Base-by-base conservation (phyloP, 2,888 invertebrate genomes). In the Xestia sexstrigata region DNA sequence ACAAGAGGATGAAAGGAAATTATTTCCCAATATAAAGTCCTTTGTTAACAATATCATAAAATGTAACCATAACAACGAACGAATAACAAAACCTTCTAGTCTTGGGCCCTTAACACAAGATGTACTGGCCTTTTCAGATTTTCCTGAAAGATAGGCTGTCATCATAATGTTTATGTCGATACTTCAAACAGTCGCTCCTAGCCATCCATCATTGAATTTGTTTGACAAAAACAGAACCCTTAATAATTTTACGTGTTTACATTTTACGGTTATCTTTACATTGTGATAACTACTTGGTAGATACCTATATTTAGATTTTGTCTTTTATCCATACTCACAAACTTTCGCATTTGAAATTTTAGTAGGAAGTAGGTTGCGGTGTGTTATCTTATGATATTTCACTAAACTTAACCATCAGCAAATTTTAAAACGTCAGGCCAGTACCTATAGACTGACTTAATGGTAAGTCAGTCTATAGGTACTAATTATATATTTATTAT, bases 401-500 rank as follows among this genome's bases (percentile, higher is more conserved):
- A 30, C 26, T 58, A 47, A 74, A 30, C 2, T 62, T 9, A 49
- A 9, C 20, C 17, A 42, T 13, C 39, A 58, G 13, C 30, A 49
- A 73, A 39, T 47, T 23, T 26, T 55, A 23, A 15, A 69, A 17
- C 23, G 55, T 42, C 30, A 55, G 26, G 65, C 20, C n/a, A n/a
- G n/a, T n/a, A n/a, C n/a, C n/a, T n/a, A n/a, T n/a, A n/a, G n/a
- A n/a, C n/a, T n/a, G n/a, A n/a, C n/a, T n/a, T n/a, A n/a, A n/a
- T n/a, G n/a, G n/a, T 47, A n/a, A 49, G 35, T 55, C 45, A 30
- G 17, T 70, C 67, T 63, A 45, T 78, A 76, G 47, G 68, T 74
- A 73, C 55, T 77, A 79, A 84, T 84, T 83, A 81, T 72, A 79
- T 88, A 87, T 87, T 87, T 86, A 83, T 88, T 84, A 82, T 87